Evolutionary conservation across 2,113 vertebrate species (phyloP).

Genomic region (Sinocyclocheilus grahami): DNA sequence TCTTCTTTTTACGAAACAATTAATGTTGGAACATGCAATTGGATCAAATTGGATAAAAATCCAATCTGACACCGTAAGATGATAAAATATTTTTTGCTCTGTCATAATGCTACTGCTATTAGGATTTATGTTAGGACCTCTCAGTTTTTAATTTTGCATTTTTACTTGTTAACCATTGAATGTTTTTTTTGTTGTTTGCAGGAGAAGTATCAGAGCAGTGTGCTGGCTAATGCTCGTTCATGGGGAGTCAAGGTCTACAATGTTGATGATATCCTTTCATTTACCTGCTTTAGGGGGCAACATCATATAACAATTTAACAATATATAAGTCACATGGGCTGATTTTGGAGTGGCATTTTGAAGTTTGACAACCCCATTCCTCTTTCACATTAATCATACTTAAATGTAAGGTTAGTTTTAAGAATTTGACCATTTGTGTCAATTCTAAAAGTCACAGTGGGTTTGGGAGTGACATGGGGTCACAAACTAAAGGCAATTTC

Average conservation of each 20-base stretch:
- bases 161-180: not conserved
- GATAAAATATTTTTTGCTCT: not conserved
- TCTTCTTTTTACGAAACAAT: too few species aligned
- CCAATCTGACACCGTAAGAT: too few species aligned
- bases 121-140: too few species aligned
- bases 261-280: conserved; percentile 81
- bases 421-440: not conserved
- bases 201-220: conserved; percentile 66
- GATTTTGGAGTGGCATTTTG: too few species aligned
- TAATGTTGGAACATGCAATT: too few species aligned
- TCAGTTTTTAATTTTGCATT: too few species aligned
- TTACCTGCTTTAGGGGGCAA: not conserved
- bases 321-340: not conserved
- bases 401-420: not conserved
- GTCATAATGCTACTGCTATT: not conserved
- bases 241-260: conserved; percentile 84
- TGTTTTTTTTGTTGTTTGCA: conserved; percentile 52
- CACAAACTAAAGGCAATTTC: not conserved
- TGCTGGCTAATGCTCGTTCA: conserved; percentile 76
- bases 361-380: too few species aligned
- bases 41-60: too few species aligned
- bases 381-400: not conserved
- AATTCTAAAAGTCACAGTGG: too few species aligned
- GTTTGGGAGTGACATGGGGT: too few species aligned
- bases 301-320: too few species aligned